Conservation (phyloP, 2,797 vertebrate species). For the Sebastes steindachneri region DNA sequence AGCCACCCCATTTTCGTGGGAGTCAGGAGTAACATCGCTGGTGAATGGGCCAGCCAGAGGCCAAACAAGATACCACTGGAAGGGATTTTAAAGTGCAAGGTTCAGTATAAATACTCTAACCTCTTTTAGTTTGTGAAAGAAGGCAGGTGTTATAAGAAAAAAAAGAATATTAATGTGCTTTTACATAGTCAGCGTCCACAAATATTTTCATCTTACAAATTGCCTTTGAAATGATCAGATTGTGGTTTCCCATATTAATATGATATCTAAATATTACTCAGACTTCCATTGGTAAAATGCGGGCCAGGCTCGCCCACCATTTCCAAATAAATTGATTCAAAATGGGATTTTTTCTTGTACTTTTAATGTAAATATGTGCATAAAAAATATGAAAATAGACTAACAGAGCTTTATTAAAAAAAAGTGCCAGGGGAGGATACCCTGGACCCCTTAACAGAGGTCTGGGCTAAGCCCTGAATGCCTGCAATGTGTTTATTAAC, state of each 20-base stretch:
- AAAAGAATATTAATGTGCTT: not conserved
- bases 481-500: not conserved
- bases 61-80: not conserved
- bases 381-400: not conserved
- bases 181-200: not conserved
- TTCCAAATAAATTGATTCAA: not conserved
- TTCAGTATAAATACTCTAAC: not conserved
- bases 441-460: not conserved
- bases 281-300: not conserved
- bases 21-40: slow-evolving; percentile 3
- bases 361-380: not conserved
- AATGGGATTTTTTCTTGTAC: not conserved
- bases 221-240: not conserved
- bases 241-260: no score
- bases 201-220: not conserved
- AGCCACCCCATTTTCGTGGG: not conserved
- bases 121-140: not conserved
- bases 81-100: not conserved
- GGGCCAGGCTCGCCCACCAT: no score
- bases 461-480: not conserved
- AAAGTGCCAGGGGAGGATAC: no score
- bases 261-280: not conserved
- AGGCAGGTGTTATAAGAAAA: not conserved
- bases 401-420: not conserved
- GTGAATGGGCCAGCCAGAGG: slow-evolving; percentile 2